Evolutionary conservation across 1,140 invertebrate species (phyloP).

Genomic region (Pentalonia nigronervosa): DNA sequence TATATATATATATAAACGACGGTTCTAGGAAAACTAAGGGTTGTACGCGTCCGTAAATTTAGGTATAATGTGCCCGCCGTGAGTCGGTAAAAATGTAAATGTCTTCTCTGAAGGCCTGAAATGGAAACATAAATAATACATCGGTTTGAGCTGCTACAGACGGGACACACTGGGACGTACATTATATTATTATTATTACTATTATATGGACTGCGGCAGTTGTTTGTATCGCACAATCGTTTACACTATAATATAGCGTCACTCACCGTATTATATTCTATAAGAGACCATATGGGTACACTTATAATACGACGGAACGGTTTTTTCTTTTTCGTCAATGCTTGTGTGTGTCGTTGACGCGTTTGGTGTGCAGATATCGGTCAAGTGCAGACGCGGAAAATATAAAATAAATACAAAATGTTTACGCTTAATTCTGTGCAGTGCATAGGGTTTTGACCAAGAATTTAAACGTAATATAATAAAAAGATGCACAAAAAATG

Average conservation of each 20-base stretch:
- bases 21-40: neutral
- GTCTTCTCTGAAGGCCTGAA: slow-evolving; percentile 5
- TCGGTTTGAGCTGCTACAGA: neutral
- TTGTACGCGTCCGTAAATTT: neutral
- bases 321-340: neutral
- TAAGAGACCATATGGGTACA: neutral
- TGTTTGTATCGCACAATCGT: neutral
- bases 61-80: neutral
- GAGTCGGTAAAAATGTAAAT: neutral
- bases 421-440: too few relatives aligned
- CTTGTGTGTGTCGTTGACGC: neutral
- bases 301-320: neutral
- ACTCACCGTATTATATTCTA: neutral
- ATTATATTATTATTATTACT: neutral
- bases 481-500: too few relatives aligned
- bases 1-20: neutral
- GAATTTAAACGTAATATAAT: too few relatives aligned
- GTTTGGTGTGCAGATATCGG: neutral
- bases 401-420: too few relatives aligned
- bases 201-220: neutral
- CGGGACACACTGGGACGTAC: neutral
- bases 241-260: neutral
- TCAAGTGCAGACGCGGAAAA: too few relatives aligned
- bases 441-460: too few relatives aligned
- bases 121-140: neutral